These are phyloP conservation scores for Anolis sagrei DNA, from an alignment of 2,113 vertebrate species.

Conservation along the genomic window DNA sequence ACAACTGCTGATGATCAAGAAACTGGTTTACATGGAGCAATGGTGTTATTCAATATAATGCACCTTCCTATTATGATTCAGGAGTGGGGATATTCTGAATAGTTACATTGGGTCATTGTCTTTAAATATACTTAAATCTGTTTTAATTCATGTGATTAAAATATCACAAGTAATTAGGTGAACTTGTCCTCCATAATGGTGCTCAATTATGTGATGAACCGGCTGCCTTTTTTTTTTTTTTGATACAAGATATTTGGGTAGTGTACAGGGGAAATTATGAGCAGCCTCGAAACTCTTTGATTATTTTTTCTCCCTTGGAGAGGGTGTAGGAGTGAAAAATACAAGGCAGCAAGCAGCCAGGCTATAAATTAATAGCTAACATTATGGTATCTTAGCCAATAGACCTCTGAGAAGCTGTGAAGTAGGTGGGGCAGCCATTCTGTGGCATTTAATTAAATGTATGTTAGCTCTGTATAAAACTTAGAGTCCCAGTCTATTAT, in stretches of 20 bases:
- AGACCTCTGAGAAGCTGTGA: constrained; percentile 27
- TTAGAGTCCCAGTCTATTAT: constrained; percentile 23
- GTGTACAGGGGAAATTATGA: constrained; percentile 35
- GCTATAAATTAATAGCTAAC: constrained; percentile 41
- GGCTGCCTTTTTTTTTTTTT: constrained; percentile 40
- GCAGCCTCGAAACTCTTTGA: constrained; percentile 51
- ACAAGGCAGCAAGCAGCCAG: constrained; percentile 48
- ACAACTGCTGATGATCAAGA: too few species aligned
- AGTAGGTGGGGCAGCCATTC: not conserved
- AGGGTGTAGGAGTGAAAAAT: constrained; percentile 1
- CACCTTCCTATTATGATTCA: not conserved
- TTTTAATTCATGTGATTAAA: not conserved
- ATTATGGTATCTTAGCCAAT: constrained; percentile 39
- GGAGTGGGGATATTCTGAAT: not conserved
- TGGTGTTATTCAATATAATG: too few species aligned
- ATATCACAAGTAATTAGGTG: not conserved
- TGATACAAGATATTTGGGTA: constrained; percentile 34
- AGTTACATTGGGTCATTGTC: not conserved
- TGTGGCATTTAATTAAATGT: not conserved
- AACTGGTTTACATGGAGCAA: too few species aligned
- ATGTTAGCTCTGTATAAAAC: not conserved
- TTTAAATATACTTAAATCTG: not conserved
- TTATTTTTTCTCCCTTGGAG: constrained; percentile 48
- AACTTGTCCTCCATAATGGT: not conserved
- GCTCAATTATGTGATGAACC: not conserved